phyloP scores from a whole-genome alignment of 2,888 invertebrate genomes.

The Calliopum simillimum region DNA sequence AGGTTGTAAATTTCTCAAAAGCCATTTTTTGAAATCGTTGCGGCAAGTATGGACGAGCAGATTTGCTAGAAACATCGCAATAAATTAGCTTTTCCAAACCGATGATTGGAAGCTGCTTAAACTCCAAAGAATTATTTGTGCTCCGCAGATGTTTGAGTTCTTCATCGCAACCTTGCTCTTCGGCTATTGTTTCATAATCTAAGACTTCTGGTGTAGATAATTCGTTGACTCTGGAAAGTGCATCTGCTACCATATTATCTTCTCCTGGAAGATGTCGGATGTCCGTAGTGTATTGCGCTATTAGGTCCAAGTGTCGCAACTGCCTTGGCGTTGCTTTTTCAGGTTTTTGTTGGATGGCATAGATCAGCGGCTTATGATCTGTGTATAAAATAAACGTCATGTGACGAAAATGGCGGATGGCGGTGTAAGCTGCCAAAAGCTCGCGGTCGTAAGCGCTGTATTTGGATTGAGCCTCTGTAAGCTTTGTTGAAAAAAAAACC shows the following conservation, averaged over 20 bases:
- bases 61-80: conserved; percentile 32
- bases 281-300: conserved; percentile 42
- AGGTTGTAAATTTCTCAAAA: conserved; percentile 5
- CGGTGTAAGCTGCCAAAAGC: conserved; percentile 42
- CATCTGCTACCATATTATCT: conserved; percentile 43
- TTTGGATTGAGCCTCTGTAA: conserved; percentile 21
- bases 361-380: conserved; percentile 46
- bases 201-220: conserved; percentile 29
- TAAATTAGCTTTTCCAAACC: conserved; percentile 22
- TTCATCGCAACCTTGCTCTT: conserved; percentile 27
- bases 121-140: conserved; percentile 33
- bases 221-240: conserved; percentile 47
- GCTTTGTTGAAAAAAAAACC: conserved; percentile 59
- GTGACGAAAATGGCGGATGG: conserved; percentile 13
- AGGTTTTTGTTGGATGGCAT: conserved; percentile 52
- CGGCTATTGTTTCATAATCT: conserved; percentile 21
- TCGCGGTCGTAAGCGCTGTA: conserved; percentile 40
- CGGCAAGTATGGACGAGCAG: conserved; percentile 24
- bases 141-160: conserved; percentile 31
- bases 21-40: background rate
- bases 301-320: conserved; percentile 56
- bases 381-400: conserved; percentile 44
- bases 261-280: conserved; percentile 38
- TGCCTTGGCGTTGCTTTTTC: conserved; percentile 60
- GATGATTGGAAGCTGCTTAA: conserved; percentile 29